These are phyloP conservation scores for Pseudomyrmex concolor DNA, from an alignment of 1,140 invertebrate genomes.

Conservation along the genomic window DNA sequence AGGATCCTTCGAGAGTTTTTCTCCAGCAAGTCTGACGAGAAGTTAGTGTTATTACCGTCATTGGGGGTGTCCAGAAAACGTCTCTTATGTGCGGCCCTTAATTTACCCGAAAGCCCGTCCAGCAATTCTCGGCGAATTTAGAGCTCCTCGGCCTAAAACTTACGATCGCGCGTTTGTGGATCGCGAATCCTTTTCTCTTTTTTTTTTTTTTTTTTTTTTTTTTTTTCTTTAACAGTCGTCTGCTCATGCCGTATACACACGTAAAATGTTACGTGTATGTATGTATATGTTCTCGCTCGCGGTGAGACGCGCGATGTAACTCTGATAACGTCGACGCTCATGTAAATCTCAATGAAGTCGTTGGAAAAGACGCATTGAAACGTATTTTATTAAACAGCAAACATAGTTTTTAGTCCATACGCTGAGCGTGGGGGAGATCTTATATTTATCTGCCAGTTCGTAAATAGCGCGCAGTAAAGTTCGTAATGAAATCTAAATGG, in stretches of 20 bases:
- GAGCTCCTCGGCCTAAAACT: slow-evolving; percentile 49
- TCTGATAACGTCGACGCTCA: neutral
- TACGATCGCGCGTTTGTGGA: slow-evolving; percentile 18
- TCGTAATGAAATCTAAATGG: slow-evolving; percentile 77
- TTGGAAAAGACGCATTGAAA: neutral
- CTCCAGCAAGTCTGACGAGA: slow-evolving; percentile 73
- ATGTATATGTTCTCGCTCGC: neutral
- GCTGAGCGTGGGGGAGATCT: neutral
- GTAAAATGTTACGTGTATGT: neutral
- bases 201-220: neutral
- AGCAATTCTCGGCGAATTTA: slow-evolving; percentile 71
- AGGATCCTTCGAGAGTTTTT: slow-evolving; percentile 55
- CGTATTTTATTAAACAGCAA: slow-evolving; percentile 27
- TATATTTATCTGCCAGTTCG: slow-evolving; percentile 40
- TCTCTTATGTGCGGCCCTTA: slow-evolving; percentile 73
- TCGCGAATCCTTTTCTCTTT: neutral
- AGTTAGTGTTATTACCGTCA: slow-evolving; percentile 81
- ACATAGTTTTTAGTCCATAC: neutral
- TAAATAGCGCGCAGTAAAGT: slow-evolving; percentile 54
- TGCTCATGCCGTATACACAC: neutral
- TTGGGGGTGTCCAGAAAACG: slow-evolving; percentile 72
- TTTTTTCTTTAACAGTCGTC: neutral
- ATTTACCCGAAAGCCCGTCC: slow-evolving; percentile 70
- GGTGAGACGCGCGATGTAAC: slow-evolving; percentile 7
- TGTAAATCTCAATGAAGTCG: slow-evolving; percentile 39